Base-by-base conservation (phyloP, 2,113 vertebrate genomes). In the zebrafish (Danio rerio) region DNA sequence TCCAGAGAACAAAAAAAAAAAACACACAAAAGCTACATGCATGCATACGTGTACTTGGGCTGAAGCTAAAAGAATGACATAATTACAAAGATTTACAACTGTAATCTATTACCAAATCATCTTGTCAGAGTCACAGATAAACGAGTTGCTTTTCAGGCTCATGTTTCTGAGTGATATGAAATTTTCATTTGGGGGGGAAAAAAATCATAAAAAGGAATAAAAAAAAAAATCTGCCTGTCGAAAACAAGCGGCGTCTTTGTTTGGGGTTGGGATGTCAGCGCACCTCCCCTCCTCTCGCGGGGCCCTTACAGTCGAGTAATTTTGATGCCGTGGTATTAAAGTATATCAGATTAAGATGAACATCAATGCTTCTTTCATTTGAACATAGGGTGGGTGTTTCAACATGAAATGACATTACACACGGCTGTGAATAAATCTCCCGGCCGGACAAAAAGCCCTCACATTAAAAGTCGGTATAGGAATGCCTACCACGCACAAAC, bases 331-430 rank as follows among this genome's bases (percentile, higher is more conserved):
- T 66, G 49, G 74, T 77, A 82, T 87, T 87, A 85, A 82, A 82
- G 62, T 59, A 87, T 68, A 85, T 86, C 81, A 74, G 81, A 88
- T 88, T 88, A 86, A 75, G 73, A 47, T 52, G 66, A 45, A 55
- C 78, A 78, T 83, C 81, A 79, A 79, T 61, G 45, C 53, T 58
- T 47, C 85, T 81, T 85, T 83, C 78, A 81, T 85, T 84, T 85
- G 49, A 69, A 77, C 81, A 78, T 65, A 85, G 70, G 62, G 21
- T 45, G 49, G 50, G 76, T 74, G 80, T 82, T 80, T 78, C 76
- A 78, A 80, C 56, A 61, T 74, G 71, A 83, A 83, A 87, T 78
- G 9, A 75, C 61, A 80, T 84, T 83, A 85, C 84, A 78, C 52
- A 73, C 20, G 53, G 53, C 74, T 50, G 61, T 83, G 78, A 81